Percentiles rank a stretch among this genome's conserved stretches.
phyloP scores from a whole-genome alignment of 2,113 vertebrate genomes.

The Chloropsis cyanopogon region DNA sequence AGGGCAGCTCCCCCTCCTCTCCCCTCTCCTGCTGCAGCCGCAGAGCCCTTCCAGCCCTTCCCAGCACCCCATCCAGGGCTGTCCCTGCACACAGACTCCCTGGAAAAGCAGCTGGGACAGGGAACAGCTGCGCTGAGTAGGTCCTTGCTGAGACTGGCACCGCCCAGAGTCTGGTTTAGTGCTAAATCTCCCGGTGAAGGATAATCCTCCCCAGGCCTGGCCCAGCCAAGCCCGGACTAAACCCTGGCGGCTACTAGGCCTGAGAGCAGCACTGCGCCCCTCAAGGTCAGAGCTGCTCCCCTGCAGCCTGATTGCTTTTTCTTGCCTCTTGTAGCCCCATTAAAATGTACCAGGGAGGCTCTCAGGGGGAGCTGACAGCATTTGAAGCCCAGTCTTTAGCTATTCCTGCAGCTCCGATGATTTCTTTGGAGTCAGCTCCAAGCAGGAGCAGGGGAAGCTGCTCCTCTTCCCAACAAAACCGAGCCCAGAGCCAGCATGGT shows the following conservation, averaged over 20 bases:
- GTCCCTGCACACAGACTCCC: background rate
- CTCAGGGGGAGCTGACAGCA: background rate
- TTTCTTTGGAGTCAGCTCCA: background rate
- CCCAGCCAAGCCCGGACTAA: background rate
- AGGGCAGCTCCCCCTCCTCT: background rate
- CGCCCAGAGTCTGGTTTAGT: background rate
- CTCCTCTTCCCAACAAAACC: background rate
- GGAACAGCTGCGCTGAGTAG: rapidly evolving
- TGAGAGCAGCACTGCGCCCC: rapidly evolving
- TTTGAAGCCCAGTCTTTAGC: background rate
- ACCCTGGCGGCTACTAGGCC: background rate
- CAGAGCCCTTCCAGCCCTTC: no score
- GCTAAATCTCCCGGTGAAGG: background rate
- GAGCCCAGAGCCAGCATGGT: background rate
- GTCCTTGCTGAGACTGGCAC: background rate
- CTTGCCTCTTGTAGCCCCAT: background rate
- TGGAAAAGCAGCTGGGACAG: background rate
- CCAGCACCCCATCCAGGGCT: no score
- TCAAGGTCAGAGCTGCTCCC: background rate
- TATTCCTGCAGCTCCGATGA: background rate
- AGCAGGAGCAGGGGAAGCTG: background rate
- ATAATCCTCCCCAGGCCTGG: background rate
- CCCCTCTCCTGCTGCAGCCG: background rate
- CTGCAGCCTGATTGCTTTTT: background rate
- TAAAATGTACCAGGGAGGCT: background rate